These are phyloP conservation scores for Trissolcus brochymenae DNA, from an alignment of 2,888 invertebrate genomes.

Conservation along the genomic window DNA sequence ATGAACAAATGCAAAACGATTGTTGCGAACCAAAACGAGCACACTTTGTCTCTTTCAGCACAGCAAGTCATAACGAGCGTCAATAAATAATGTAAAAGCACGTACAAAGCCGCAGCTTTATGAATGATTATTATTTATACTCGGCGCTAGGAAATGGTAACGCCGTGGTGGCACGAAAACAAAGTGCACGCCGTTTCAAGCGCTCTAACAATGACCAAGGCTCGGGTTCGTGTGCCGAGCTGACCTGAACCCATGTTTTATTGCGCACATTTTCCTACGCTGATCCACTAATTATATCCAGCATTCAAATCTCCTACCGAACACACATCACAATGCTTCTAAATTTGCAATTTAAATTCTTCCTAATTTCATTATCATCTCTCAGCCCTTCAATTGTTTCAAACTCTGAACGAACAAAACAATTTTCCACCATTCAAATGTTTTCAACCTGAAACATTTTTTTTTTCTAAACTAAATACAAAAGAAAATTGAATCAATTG, in stretches of 20 bases:
- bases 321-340: conserved; percentile 3
- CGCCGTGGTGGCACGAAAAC: conserved; percentile 35
- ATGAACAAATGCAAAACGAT: too few relatives aligned
- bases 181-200: conserved; percentile 39
- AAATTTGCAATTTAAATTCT: conserved; percentile 3
- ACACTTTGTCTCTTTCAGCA: not conserved
- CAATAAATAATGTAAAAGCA: conserved; percentile 25
- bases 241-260: conserved; percentile 30
- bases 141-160: conserved; percentile 15
- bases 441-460: too few relatives aligned
- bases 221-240: conserved; percentile 29
- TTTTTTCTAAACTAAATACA: too few relatives aligned
- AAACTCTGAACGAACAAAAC: too few relatives aligned
- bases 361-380: not conserved
- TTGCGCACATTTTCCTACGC: conserved; percentile 5
- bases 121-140: conserved; percentile 25
- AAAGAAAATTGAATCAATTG: too few relatives aligned
- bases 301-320: conserved; percentile 36
- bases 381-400: too few relatives aligned
- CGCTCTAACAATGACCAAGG: conserved; percentile 46
- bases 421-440: too few relatives aligned
- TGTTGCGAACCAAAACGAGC: too few relatives aligned
- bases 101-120: conserved; percentile 9
- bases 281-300: conserved; percentile 12
- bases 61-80: not conserved